Evolutionary conservation across 2,888 invertebrate genomes (phyloP).

Genomic region (Auanema sp.): DNA sequence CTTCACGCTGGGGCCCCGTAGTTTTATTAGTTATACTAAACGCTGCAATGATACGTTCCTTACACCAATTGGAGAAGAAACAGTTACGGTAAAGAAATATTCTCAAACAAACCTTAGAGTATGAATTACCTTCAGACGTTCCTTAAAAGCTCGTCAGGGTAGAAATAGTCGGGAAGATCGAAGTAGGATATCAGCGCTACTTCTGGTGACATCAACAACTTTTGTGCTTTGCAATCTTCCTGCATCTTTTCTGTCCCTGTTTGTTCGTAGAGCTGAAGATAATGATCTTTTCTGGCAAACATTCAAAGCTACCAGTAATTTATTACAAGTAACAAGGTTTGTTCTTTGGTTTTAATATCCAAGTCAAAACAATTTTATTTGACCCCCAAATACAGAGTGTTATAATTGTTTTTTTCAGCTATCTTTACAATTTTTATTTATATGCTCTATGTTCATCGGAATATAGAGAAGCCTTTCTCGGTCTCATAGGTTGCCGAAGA

Average conservation of each 20-base stretch:
- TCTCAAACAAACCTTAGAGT: background rate
- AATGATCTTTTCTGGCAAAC: constrained; percentile 61
- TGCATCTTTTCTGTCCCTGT: constrained; percentile 65
- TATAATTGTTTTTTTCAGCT: constrained; percentile 43
- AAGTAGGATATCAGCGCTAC: constrained; percentile 65
- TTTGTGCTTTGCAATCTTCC: constrained; percentile 68
- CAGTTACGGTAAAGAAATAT: constrained; percentile 17
- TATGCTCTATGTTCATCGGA: constrained; percentile 58
- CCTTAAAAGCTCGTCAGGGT: constrained; percentile 20
- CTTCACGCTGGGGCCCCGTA: constrained; percentile 56
- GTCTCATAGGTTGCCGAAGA: constrained; percentile 42
- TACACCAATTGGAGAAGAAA: constrained; percentile 36
- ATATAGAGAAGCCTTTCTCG: constrained; percentile 53
- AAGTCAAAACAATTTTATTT: constrained; percentile 54
- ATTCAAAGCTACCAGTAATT: constrained; percentile 68
- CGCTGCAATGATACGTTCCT: constrained; percentile 49
- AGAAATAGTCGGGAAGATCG: constrained; percentile 27
- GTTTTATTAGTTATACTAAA: constrained; percentile 53
- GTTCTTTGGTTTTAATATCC: constrained; percentile 10
- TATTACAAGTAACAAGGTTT: constrained; percentile 66
- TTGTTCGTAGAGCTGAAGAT: constrained; percentile 60
- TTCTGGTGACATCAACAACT: constrained; percentile 66
- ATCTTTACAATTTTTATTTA: constrained; percentile 67
- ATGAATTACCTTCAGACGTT: constrained; percentile 14
- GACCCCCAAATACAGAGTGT: constrained; percentile 56